Evolutionary conservation across 2,797 vertebrate genomes (phyloP).

Genomic region (Eidolon dupreanum): DNA sequence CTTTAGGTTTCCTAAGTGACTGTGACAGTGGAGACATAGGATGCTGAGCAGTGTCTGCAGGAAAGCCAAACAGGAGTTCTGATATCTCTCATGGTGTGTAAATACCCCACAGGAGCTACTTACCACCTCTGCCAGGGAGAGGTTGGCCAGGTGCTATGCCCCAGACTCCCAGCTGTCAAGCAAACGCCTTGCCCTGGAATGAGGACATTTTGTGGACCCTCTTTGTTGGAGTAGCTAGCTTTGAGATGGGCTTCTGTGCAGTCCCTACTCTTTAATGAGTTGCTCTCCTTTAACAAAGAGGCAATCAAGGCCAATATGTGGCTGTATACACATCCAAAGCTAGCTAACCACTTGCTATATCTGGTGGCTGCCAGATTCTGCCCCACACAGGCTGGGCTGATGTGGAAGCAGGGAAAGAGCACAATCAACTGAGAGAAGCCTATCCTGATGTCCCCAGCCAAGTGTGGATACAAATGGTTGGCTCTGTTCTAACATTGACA

Average conservation of each 20-base stretch:
- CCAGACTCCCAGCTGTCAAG: neutral
- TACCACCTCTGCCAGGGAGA: neutral
- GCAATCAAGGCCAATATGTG: neutral
- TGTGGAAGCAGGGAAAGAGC: neutral
- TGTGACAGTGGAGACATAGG: neutral
- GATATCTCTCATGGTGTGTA: neutral
- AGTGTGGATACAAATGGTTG: neutral
- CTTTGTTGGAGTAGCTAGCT: neutral
- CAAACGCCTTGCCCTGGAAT: neutral
- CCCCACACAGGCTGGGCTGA: neutral
- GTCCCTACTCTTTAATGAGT: neutral
- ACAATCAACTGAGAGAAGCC: neutral
- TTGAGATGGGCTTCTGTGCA: neutral
- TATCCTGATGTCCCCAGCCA: neutral
- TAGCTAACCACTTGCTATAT: neutral
- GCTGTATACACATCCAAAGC: neutral
- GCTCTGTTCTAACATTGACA: neutral
- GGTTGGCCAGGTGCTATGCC: neutral
- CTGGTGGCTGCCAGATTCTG: neutral
- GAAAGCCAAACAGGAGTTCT: neutral
- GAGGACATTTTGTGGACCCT: neutral
- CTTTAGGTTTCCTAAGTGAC: neutral
- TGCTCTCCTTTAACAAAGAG: neutral
- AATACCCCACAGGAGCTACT: neutral
- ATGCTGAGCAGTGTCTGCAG: neutral